Base-by-base conservation (phyloP, 2,888 invertebrate genomes). In the Julus scandinavius region DNA sequence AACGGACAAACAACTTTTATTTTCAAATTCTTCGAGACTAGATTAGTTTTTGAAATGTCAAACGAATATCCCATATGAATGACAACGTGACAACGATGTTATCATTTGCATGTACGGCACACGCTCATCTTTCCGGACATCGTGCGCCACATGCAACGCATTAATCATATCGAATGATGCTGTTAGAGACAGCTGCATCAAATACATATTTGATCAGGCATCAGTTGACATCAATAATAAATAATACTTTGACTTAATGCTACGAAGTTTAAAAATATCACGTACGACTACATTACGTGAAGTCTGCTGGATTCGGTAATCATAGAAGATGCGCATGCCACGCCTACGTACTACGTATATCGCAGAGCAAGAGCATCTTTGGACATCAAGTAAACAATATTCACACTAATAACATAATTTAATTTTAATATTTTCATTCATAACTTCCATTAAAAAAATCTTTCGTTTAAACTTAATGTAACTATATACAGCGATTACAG, bases 401-500 rank as follows among this genome's bases (percentile, higher is more conserved):
- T 84, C 2, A 84, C 45, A 15, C 13, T 17, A 13, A 3, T 6
- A n/a, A 15, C 9, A 4, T 84, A 15, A 40, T n/a, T 15, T 40
- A 29, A 29, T 29, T n/a, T 15, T 40, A 29, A 29, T 29, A 29
- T 20, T n/a, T 20, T 90, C 90, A 84, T 90, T 45, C 45, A 45
- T 5, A 45, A 45, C 45, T 45, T 45, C 45, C 5, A 45, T 7
- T 45, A 45, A 45, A 45, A 45, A 45, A 45, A 45, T 45, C 45
- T 45, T 45, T 7, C 45, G 45, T 5, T 7, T 45, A 45, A 45
- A 45, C 45, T 45, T 45, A 45, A 45, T 29, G 29, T 29, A 29
- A 29, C 29, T 29, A 29, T 29, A 29, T 29, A 29, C 29, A 29
- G 29, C 29, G 29, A 29, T 29, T 29, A 29, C 29, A 29, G 29